Evolutionary conservation across 1,140 invertebrate species (phyloP).

Genomic region (Drosophila trapezifrons): DNA sequence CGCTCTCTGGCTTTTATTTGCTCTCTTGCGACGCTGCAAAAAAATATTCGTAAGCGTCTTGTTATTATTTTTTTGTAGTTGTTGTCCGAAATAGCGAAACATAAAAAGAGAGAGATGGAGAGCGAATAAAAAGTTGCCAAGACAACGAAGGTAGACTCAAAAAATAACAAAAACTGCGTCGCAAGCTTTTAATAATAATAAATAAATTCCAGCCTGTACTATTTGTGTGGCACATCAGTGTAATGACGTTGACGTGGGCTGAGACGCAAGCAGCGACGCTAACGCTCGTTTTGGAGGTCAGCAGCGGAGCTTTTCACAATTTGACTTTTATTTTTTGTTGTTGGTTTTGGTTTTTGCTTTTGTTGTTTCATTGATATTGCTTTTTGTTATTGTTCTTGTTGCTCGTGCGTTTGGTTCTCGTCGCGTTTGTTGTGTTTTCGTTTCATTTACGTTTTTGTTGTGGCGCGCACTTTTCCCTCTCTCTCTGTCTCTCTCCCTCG

Average conservation of each 20-base stretch:
- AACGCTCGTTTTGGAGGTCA: slow-evolving; percentile 42
- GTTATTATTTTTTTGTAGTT: slow-evolving; percentile 51
- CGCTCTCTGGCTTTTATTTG: slow-evolving; percentile 7
- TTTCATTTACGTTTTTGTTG: slow-evolving; percentile 47
- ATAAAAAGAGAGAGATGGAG: slow-evolving; percentile 1
- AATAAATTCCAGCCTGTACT: slow-evolving; percentile 42
- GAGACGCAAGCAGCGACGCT: neutral
- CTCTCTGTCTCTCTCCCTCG: neutral
- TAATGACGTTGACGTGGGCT: slow-evolving; percentile 13
- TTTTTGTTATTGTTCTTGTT: slow-evolving; percentile 41
- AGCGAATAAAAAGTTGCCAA: slow-evolving; percentile 67
- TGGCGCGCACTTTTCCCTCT: slow-evolving; percentile 25
- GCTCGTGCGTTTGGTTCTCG: slow-evolving; percentile 31
- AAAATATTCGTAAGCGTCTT: slow-evolving; percentile 37
- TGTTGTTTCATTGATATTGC: slow-evolving; percentile 20
- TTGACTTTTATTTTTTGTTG: slow-evolving; percentile 27
- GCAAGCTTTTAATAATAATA: slow-evolving; percentile 52
- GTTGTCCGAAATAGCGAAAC: slow-evolving; percentile 25
- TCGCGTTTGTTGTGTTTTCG: slow-evolving; percentile 57
- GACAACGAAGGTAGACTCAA: slow-evolving; percentile 70
- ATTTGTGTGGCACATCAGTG: slow-evolving; percentile 44
- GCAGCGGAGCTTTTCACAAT: slow-evolving; percentile 37
- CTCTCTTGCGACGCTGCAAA: slow-evolving; percentile 53
- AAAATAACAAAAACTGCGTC: slow-evolving; percentile 64
- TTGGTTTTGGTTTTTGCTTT: slow-evolving; percentile 17